These are phyloP conservation scores for Delphinus delphis DNA, from an alignment of 2,113 vertebrate species.

Conservation along the genomic window DNA sequence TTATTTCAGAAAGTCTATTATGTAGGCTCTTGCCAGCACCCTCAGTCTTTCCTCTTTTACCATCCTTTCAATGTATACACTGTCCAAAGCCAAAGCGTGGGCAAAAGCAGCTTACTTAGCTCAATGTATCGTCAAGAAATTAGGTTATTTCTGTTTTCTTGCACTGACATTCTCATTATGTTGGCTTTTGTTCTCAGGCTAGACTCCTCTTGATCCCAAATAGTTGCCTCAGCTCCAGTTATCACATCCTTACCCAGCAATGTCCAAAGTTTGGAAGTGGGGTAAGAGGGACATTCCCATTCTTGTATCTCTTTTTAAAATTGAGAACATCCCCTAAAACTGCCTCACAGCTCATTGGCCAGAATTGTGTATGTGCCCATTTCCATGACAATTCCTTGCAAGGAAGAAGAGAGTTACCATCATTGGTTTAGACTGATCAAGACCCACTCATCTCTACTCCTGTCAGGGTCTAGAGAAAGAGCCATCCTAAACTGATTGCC, in stretches of 20 bases:
- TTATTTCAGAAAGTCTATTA: neutral
- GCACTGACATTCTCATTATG: neutral
- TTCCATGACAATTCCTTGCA: neutral
- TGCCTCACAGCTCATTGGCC: neutral
- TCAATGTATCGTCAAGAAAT: neutral
- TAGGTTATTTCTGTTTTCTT: neutral
- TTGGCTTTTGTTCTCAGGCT: neutral
- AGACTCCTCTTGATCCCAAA: neutral
- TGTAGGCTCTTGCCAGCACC: neutral
- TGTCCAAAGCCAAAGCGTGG: neutral
- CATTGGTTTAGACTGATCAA: neutral
- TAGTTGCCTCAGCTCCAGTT: neutral
- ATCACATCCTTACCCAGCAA: neutral
- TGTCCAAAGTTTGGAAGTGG: neutral
- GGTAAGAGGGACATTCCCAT: neutral
- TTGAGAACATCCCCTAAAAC: neutral
- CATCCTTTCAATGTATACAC: neutral
- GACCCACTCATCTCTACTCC: no score
- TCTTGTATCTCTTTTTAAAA: neutral
- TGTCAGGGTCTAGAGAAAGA: neutral
- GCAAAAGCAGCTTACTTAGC: neutral
- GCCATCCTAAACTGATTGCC: neutral
- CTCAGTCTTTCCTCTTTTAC: neutral
- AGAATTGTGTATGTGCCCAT: neutral
- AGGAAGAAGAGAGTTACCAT: neutral